Evolutionary conservation across 2,888 invertebrate genomes (phyloP).

Genomic region (Cantharis rustica): DNA sequence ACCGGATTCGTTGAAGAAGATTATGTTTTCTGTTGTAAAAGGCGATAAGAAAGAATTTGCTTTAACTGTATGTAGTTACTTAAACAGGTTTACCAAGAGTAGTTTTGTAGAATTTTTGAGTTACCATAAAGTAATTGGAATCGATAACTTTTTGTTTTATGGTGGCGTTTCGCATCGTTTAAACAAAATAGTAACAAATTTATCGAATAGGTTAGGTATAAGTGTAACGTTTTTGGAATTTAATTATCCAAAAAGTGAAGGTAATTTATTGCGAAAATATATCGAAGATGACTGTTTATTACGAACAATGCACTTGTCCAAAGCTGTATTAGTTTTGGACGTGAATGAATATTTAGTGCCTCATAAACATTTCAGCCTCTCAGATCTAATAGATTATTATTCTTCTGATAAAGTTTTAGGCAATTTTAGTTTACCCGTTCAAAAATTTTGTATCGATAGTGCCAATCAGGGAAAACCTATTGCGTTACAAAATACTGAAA

Average conservation of each 20-base stretch:
- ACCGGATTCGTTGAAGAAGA: constrained; percentile 41
- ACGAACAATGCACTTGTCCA: constrained; percentile 59
- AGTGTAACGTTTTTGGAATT: constrained; percentile 65
- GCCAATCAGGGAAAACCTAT: constrained; percentile 45
- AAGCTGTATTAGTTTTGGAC: constrained; percentile 62
- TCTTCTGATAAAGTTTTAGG: constrained; percentile 53
- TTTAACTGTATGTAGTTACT: constrained; percentile 67
- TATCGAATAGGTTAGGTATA: constrained; percentile 51
- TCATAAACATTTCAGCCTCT: constrained; percentile 61
- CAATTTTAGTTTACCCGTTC: constrained; percentile 46
- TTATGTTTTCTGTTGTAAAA: constrained; percentile 40
- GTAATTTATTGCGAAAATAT: constrained; percentile 55
- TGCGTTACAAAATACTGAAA: constrained; percentile 48
- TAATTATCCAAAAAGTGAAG: constrained; percentile 67
- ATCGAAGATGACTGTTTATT: constrained; percentile 70
- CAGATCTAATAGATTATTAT: constrained; percentile 61
- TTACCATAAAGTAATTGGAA: constrained; percentile 69
- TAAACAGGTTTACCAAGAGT: constrained; percentile 62
- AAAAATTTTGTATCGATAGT: constrained; percentile 50
- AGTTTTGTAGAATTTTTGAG: constrained; percentile 69
- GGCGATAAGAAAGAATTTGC: constrained; percentile 50
- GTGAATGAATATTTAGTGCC: constrained; percentile 72
- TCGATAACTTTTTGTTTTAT: constrained; percentile 69
- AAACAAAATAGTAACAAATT: constrained; percentile 52
- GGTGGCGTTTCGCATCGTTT: constrained; percentile 60